Base-by-base conservation (phyloP, 2,797 vertebrate genomes). In the Hydrocynus forskahlii region DNA sequence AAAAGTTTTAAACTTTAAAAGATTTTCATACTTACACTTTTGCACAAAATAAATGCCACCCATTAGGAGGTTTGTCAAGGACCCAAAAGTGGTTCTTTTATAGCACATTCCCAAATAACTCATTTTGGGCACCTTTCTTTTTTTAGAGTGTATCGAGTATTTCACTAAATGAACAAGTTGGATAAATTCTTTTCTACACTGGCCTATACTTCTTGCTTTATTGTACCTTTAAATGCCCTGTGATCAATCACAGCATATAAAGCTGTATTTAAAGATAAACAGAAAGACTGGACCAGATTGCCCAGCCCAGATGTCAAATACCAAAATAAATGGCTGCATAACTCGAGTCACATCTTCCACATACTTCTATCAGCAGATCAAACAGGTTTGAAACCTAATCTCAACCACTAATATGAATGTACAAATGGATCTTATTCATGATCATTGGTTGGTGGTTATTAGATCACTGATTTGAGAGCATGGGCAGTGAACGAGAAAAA, bases 401-500 rank as follows among this genome's bases (percentile, higher is more conserved):
- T 23, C 19, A 78, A 68, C 48, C 60, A 57, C 66, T 21, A 64
- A 40, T 13, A 8, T 21, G 43, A 62, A 76, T 76, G 21, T 55
- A 59, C 35, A 59, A 43, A 43, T 43, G 1, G 45, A 55, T 17
- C 62, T 67, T 35, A 59, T 78, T 78, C 21, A 50, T 29, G 9
- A 35, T 54, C 55, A 48, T 57, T 54, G 64, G 55, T 35, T 75
- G 69, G 64, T 83, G 77, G 71, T 79, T 79, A 64, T 57, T 55
- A 71, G 23, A 54, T 60, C 23, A 70, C 64, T 74, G 62, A 55
- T 64, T 75, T 60, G 21, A 55, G 29, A 21, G 48, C 50, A 72
- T 45, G 50, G 45, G 59, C 38, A 21, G 21, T 35, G 67, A 71
- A 52, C 29, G 63, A 25, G 13, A 12, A 55, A 0, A 23, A 64